Evolutionary conservation across 2,113 vertebrate genomes (phyloP), one percentile per base, ranked within the genome.

Genomic region (Leptobrachium ailaonicum): DNA sequence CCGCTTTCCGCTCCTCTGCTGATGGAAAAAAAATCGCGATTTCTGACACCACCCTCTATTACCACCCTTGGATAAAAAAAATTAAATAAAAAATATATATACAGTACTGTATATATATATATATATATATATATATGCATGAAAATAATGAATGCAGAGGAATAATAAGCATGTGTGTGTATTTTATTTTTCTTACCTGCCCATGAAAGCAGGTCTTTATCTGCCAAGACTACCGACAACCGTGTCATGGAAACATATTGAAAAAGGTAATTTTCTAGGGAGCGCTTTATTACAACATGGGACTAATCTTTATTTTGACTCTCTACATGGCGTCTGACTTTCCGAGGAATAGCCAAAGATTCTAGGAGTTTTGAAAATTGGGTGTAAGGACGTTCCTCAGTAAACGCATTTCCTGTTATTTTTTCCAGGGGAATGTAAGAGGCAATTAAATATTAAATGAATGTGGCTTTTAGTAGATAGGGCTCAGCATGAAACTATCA

Each of bases 381-480:
- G 79, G 78, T 73, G 78, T 80, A 73, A 80, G 71, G 72, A 68
- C 71, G 72, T 80, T 69, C 79, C 73, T 73, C 69, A 54, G 69
- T 72, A 64, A 72, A 79, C 69, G 60, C 70, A 73, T 72, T 79
- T 80, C 79, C 79, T 80, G 79, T 80, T 80, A 80, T 74, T 80
- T 80, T 80, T 80, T 80, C 79, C 79, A 74, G 13, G 71, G 79
- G 79, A 80, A 80, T 80, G 79, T 80, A 74, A 80, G 79, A 75
- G 79, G 60, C 72, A 80, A 80, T 80, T 79, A 74, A 80, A 80
- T 80, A 80, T 60, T 67, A 74, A 74, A 69, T 80, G 72, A 80
- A 80, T 80, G 79, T 53, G 4, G 71, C 79, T 58, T 80, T 80
- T 68, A 75, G 64, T 41, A 58, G 50, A 75, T 68, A 80, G 71